Evolutionary conservation across 2,113 vertebrate species (phyloP).

Genomic region (Centrocercus urophasianus): DNA sequence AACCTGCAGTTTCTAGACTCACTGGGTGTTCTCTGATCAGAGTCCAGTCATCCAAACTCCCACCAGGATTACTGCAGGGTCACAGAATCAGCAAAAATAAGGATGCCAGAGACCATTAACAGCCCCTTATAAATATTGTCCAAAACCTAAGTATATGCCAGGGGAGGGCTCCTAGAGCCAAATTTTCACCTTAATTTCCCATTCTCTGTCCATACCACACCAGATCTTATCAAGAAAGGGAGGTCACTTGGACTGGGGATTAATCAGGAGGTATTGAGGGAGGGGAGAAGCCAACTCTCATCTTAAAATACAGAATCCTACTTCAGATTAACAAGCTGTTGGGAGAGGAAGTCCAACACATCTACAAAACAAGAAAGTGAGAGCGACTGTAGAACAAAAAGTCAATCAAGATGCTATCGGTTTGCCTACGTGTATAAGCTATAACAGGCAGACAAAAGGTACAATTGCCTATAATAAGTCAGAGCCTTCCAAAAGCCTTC

Average conservation of each 20-base stretch:
- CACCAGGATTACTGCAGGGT: neutral
- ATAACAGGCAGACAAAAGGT: neutral
- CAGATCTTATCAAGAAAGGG: neutral
- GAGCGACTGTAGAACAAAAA: neutral
- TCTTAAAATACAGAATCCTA: neutral
- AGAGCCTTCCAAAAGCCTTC: constrained; percentile 18
- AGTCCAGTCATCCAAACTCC: neutral
- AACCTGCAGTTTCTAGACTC: constrained; percentile 2
- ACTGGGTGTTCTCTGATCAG: neutral
- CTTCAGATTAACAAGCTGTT: neutral
- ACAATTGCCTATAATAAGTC: constrained; percentile 1
- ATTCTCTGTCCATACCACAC: neutral
- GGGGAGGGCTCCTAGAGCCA: neutral
- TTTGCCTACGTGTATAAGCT: neutral
- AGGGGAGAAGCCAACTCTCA: neutral
- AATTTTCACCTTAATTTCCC: neutral
- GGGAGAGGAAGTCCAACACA: neutral
- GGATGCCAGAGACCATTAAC: neutral
- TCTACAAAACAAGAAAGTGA: neutral
- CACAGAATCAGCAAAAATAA: constrained; percentile 12
- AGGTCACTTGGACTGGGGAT: neutral
- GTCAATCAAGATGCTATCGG: neutral
- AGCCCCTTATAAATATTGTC: neutral
- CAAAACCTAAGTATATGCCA: neutral
- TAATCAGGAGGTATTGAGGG: neutral